Conservation (phyloP, 2,888 invertebrate genomes). For the Phytoseiulus persimilis region DNA sequence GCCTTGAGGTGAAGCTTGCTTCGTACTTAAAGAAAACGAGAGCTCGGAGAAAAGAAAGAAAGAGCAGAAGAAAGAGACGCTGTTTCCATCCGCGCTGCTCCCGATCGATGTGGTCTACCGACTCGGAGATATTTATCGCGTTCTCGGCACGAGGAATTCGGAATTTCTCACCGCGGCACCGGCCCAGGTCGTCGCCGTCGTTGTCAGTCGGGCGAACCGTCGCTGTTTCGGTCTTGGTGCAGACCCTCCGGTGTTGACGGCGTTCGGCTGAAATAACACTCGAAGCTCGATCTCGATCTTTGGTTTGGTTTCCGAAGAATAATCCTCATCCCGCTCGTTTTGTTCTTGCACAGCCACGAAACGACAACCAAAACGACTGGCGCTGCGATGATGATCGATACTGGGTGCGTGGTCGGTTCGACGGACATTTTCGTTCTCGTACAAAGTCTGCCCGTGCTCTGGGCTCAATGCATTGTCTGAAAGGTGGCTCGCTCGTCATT, state of each 20-base stretch:
- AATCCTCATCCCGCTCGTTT: not conserved
- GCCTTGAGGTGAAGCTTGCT: constrained; percentile 5
- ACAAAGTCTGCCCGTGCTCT: not conserved
- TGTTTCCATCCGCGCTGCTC: not conserved
- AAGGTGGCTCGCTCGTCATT: not conserved
- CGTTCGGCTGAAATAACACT: not conserved
- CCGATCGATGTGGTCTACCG: not conserved
- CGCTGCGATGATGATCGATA: not conserved
- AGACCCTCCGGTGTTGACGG: not conserved
- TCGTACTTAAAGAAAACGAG: not conserved
- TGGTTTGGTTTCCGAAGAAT: not conserved
- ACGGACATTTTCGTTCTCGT: not conserved
- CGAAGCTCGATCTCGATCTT: not conserved
- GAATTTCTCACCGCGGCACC: not conserved
- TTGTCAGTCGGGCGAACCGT: not conserved
- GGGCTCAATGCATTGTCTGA: not conserved
- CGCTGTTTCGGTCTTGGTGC: not conserved
- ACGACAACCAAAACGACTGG: not conserved
- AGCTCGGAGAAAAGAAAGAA: not conserved
- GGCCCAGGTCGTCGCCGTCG: not conserved
- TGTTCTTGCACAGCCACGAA: not conserved
- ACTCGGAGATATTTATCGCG: constrained; percentile 5
- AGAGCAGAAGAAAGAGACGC: not conserved
- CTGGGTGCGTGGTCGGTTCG: not conserved
- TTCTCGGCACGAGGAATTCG: not conserved